A percentile compares a stretch with the other conserved stretches of the same genome.
phyloP scores from a whole-genome alignment of 2,888 invertebrate genomes.

The Drosophila nigricruria region DNA sequence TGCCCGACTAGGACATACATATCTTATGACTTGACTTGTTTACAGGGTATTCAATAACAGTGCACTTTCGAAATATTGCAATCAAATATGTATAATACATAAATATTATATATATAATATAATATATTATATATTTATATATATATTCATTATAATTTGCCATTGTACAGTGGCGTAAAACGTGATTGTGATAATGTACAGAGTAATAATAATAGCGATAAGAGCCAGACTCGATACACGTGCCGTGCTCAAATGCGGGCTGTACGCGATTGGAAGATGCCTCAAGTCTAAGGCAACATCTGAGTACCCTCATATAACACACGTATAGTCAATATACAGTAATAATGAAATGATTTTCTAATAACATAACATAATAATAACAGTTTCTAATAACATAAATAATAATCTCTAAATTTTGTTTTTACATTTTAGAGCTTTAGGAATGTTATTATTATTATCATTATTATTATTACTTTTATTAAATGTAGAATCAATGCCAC shows the following conservation, averaged over 20 bases:
- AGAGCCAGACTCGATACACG: slow-evolving; percentile 36
- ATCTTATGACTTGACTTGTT: not conserved
- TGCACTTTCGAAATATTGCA: not conserved
- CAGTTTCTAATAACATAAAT: not conserved
- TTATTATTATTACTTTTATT: no score
- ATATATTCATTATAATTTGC: slow-evolving; percentile 7
- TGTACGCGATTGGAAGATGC: not conserved
- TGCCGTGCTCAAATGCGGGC: slow-evolving; percentile 10
- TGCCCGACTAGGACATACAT: not conserved
- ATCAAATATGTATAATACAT: not conserved
- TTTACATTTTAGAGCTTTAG: not conserved
- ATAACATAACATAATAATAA: no score
- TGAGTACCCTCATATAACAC: not conserved
- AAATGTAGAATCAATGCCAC: no score
- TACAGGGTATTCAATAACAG: not conserved
- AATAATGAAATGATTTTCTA: not conserved
- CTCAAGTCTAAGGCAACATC: not conserved
- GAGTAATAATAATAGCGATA: slow-evolving; percentile 24
- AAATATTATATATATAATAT: not conserved
- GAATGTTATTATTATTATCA: no score
- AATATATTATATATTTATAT: not conserved
- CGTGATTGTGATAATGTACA: slow-evolving; percentile 33
- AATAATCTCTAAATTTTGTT: not conserved
- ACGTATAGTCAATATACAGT: not conserved
- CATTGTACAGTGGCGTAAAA: slow-evolving; percentile 24